Evolutionary conservation across 2,797 vertebrate genomes (phyloP).

Genomic region (Eulemur albifrons): DNA sequence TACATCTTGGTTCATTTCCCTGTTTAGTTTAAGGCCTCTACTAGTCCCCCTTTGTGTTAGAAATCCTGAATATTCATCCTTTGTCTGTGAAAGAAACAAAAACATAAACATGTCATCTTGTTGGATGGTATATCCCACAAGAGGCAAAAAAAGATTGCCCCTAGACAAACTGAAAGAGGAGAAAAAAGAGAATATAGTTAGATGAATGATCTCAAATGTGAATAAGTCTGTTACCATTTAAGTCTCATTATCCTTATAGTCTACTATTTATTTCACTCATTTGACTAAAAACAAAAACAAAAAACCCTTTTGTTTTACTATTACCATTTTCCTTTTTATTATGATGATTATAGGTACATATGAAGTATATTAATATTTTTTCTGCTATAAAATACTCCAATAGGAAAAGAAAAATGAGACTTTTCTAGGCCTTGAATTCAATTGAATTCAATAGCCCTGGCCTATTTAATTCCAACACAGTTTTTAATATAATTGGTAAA

Average conservation of each 20-base stretch:
- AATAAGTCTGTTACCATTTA: not conserved
- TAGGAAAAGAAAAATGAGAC: constrained; percentile 48
- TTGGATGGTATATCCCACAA: not conserved
- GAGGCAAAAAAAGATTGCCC: not conserved
- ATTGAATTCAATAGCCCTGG: not conserved
- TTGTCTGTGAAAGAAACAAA: constrained; percentile 30
- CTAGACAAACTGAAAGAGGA: not conserved
- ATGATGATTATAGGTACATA: not conserved
- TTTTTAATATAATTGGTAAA: constrained; percentile 4
- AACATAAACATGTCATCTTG: not conserved
- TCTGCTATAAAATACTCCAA: constrained; percentile 47
- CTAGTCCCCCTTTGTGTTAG: constrained; percentile 39
- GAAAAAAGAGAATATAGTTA: not conserved
- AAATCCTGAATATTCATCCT: not conserved
- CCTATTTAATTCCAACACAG: constrained; percentile 41
- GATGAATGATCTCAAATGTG: not conserved
- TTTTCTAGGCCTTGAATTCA: constrained; percentile 39
- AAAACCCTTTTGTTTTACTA: not conserved
- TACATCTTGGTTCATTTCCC: not conserved
- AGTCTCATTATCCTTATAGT: constrained; percentile 25
- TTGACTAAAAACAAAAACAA: not conserved
- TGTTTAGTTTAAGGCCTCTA: not conserved
- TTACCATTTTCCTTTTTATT: constrained; percentile 19
- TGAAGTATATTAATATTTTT: constrained; percentile 20
- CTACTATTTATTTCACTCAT: constrained; percentile 3